Base-by-base conservation (phyloP, 2,888 invertebrate species). In the Cephonodes hylas region DNA sequence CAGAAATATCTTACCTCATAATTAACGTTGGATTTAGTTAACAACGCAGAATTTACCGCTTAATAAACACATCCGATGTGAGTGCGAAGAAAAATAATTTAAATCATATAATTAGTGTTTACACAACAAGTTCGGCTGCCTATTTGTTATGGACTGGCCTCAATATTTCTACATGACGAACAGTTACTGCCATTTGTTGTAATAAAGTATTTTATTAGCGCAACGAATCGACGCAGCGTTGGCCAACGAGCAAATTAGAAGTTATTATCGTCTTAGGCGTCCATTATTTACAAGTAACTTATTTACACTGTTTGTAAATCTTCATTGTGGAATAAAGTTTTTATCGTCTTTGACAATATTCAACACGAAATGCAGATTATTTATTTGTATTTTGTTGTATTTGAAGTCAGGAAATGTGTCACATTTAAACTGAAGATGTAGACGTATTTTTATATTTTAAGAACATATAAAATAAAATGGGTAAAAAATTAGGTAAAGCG, bases 171-270 rank as follows among this genome's bases (percentile, higher is more conserved):
- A 0, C 42, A 31, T 67, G 59, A 71, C 62, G 58, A 42, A 69
- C 64, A 42, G 60, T 48, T 42, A 25, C 48, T 20, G 20, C 48
- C 10, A 1, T 73, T 65, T 65, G 59, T 66, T 71, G 59, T 66
- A 66, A 62, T 63, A 66, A 53, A 53, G 27, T 53, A 53, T 53
- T 53, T 73, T 74, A 71, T 67, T 56, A 58, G 57, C 59, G 48
- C 18, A 8, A 48, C 60, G 23, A 20, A 72, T 70, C 48, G 62
- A 15, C 53, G 42, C 42, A 18, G 34, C 61, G 59, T 70, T 63
- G 65, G 69, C 69, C 63, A 66, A 68, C 63, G 63, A 64, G 73
- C 72, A 72, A 77, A 76, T 75, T 68, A 69, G 66, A 71, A 75
- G 67, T 72, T 76, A 73, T 68, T 70, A 65, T 59, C 15, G 20